Evolutionary conservation across 1,140 invertebrate genomes (phyloP).

Genomic region (Wiebesia pumilae): DNA sequence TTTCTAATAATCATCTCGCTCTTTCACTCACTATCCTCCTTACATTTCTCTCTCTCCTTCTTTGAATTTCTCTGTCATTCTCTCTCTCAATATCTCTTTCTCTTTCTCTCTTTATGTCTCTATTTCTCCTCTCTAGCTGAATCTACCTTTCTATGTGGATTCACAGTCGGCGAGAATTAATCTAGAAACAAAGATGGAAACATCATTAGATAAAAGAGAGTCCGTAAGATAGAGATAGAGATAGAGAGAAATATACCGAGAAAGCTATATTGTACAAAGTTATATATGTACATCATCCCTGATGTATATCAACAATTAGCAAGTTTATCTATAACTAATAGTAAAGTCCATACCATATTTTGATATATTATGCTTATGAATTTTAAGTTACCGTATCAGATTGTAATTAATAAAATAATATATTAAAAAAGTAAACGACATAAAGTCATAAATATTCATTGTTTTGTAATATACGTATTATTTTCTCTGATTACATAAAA

Average conservation of each 20-base stretch:
- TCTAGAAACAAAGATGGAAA: slow-evolving; percentile 9
- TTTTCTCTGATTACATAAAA: too few relatives aligned
- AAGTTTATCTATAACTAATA: not conserved
- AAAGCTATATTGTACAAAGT: not conserved
- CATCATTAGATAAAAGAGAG: slow-evolving; percentile 41
- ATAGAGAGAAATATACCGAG: not conserved
- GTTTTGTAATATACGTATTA: too few relatives aligned
- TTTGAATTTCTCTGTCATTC: not conserved
- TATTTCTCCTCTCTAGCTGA: not conserved
- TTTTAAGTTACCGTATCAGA: not conserved
- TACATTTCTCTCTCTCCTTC: slow-evolving; percentile 6
- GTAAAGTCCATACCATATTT: not conserved
- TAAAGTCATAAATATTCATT: too few relatives aligned
- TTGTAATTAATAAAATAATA: not conserved
- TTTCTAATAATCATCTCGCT: slow-evolving; percentile 65
- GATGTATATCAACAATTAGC: not conserved
- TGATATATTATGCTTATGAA: not conserved
- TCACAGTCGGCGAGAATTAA: slow-evolving; percentile 28
- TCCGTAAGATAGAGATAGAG: not conserved
- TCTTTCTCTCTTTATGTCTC: not conserved
- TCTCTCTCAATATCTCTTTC: not conserved
- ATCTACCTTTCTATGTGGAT: slow-evolving; percentile 24
- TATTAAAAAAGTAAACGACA: not conserved
- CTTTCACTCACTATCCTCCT: not conserved
- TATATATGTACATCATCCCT: not conserved